Base-by-base conservation (phyloP, 1,140 invertebrate genomes). In the Augochlora pura region DNA sequence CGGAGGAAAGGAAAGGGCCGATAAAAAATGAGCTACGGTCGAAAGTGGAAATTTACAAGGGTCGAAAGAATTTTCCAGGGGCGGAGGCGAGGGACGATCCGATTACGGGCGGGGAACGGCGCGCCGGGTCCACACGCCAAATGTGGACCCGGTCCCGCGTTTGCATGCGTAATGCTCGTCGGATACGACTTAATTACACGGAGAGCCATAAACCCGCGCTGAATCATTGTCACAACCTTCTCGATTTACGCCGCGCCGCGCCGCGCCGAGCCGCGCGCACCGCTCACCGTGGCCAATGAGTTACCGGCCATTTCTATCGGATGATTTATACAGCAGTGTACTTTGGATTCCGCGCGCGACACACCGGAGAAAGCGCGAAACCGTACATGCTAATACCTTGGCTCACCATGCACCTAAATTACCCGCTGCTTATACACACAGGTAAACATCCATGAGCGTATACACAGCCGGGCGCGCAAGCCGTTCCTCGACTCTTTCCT, bases 201-300 rank as follows among this genome's bases (percentile, higher is more conserved):
- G 66, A 25, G 69, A 65, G 74, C 72, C 70, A 72, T 82, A 85
- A 85, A 84, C 72, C 70, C 68, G 70, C 84, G 84, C 67, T 85
- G 84, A 85, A 81, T 85, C 84, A 85, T 85, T 85, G 84, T 85
- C 84, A 74, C 83, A 85, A 85, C 62, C 84, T 85, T 85, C 84
- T 73, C 84, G 84, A 85, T 85, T 85, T 84, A 81, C 70, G 74
- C 77, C 69, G 66, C 49, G 59, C 82, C 52, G 39, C 75, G 67
- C 67, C 69, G 66, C n/a, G n/a, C n/a, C n/a, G n/a, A n/a, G 73
- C 77, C 69, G 66, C 49, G 59, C 81, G 39, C 75, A 62, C 67
- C 69, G 66, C 70, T 32, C 75, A 57, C 67, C 77, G 60, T 49
- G 57, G 18, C 25, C 79, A 74, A 85, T 85, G 75, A 81, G 82